These are phyloP conservation scores for Acromyrmex charruanus DNA, from an alignment of 1,140 invertebrate genomes.

Conservation along the genomic window DNA sequence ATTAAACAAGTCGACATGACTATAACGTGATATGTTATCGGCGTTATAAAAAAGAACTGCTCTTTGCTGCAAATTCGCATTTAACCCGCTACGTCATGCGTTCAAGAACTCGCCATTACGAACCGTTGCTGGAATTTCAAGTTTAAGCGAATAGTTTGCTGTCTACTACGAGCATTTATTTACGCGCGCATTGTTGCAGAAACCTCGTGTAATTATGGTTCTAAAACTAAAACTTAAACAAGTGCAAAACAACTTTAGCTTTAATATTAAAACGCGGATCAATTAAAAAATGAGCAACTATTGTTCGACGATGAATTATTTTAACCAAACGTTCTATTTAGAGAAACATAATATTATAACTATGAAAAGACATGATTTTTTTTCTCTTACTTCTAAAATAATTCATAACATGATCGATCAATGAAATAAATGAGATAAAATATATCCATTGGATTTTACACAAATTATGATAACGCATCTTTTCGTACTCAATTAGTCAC, in stretches of 20 bases:
- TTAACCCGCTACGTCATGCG: constrained; percentile 28
- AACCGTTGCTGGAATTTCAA: constrained; percentile 45
- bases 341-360: background rate
- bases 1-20: constrained; percentile 36
- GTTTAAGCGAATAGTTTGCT: constrained; percentile 55
- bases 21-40: constrained; percentile 28
- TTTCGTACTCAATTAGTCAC: constrained; percentile 11
- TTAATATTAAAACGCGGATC: background rate
- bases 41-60: background rate
- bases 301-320: background rate
- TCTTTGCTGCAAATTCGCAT: constrained; percentile 5
- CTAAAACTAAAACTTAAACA: constrained; percentile 22
- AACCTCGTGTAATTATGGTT: constrained; percentile 32
- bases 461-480: background rate
- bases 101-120: constrained; percentile 25
- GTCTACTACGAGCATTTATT: constrained; percentile 34
- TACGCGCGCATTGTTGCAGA: constrained; percentile 48
- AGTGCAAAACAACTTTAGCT: background rate
- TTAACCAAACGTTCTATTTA: background rate
- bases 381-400: background rate
- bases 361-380: background rate
- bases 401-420: background rate
- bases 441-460: background rate
- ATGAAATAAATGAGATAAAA: background rate
- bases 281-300: background rate